Base-by-base conservation (phyloP, 2,113 vertebrate species). In the Ariopsis seemanni region DNA sequence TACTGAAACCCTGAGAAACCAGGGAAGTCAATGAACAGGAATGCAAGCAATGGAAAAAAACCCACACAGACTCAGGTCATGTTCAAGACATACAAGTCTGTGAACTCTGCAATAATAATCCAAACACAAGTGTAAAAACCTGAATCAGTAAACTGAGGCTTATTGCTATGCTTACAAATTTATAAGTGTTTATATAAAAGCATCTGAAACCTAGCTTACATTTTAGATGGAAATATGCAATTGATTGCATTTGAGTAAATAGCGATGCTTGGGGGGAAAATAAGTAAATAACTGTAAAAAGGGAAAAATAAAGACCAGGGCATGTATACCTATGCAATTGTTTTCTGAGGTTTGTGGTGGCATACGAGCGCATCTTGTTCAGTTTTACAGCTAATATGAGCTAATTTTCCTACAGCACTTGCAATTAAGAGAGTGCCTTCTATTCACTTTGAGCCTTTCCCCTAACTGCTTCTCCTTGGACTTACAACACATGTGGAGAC, bases 31-130 rank as follows among this genome's bases (percentile, higher is more conserved):
- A 74, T 74, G 67, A n/a, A 79, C 15, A 86, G 90, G 85, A 90
- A 91, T 90, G 87, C 69, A 86, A 87, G 83, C 87, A 82, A 89
- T 82, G 85, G 87, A 91, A 80, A 57, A 84, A 86, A 89, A 1
- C 5, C 14, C 25, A 89, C n/a, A 86, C 71, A 57, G 79, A 53
- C 63, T 58, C 67, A 83, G 58, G 77, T 69, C 62, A 57, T 74
- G 60, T 69, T 65, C 74, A 89, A 27, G 50, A 63, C 57, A 86
- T 57, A 81, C 63, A 75, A 83, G 55, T n/a, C 85, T 85, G 20
- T 57, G 50, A 89, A 42, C 42, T 62, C 25, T 25, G 34, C 67
- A 72, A 75, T 74, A 63, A 85, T 72, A 85, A 84, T 85, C 63
- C 75, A 69, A 65, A 82, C 57, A 85, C 7, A 12, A 34, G 7